A percentile compares a stretch with the other conserved stretches of the same genome.
Conservation (phyloP, 2,888 invertebrate species). For the Gari tellinella region DNA sequence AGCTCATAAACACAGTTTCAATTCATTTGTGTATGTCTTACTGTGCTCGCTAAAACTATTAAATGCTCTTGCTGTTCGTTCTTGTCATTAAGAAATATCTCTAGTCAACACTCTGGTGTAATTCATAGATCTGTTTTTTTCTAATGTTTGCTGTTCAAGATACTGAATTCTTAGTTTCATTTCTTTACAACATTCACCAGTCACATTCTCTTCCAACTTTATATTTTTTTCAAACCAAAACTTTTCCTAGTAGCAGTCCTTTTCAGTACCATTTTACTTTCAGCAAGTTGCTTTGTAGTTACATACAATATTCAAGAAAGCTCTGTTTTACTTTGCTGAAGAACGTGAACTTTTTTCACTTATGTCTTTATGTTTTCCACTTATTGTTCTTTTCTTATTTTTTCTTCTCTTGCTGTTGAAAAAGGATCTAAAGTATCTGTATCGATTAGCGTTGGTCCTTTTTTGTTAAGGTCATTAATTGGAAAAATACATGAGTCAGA, state of each 20-base stretch:
- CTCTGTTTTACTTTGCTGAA: background rate
- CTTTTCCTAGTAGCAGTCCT: conserved; percentile 23
- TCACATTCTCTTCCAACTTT: conserved; percentile 24
- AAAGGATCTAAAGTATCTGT: background rate
- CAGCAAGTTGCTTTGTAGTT: background rate
- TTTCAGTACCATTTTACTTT: conserved; percentile 12
- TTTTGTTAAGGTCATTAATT: background rate
- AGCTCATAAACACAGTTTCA: conserved; percentile 32
- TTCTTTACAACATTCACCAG: background rate
- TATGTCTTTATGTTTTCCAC: background rate
- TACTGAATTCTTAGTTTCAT: conserved; percentile 1
- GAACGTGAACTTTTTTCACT: background rate
- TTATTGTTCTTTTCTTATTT: conserved; percentile 12
- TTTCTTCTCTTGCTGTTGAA: background rate
- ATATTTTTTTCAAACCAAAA: too few species aligned
- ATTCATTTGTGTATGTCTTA: conserved; percentile 10
- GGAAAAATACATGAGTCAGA: conserved; percentile 7
- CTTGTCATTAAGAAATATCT: conserved; percentile 4
- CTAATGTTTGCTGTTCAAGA: background rate
- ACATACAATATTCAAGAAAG: too few species aligned
- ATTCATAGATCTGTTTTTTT: conserved; percentile 4
- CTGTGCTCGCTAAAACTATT: conserved; percentile 13
- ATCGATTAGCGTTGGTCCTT: conserved; percentile 4
- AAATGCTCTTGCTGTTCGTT: background rate
- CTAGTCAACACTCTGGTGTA: conserved; percentile 2